phyloP scores from a whole-genome alignment of 1,140 invertebrate genomes.

The fruit fly (Drosophila melanogaster) region Release_6_plus_ISO1_MT NT_033777.3:15932001-15932500 shows the following conservation, averaged over 20 bases:
- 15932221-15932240: constrained; percentile 91
- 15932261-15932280: constrained; percentile 96
- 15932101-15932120: constrained; percentile 94
- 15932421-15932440: constrained; percentile 94
- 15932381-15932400: constrained; percentile 94
- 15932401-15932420: constrained; percentile 96
- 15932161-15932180: constrained; percentile 94
- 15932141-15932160: constrained; percentile 95
- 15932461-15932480: constrained; percentile 95
- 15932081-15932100: constrained; percentile 93
- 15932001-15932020: constrained; percentile 92
- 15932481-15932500: constrained; percentile 96
- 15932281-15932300: constrained; percentile 92
- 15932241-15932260: constrained; percentile 94
- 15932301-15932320: constrained; percentile 95
- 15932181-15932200: constrained; percentile 96
- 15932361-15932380: constrained; percentile 93
- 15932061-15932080: constrained; percentile 93
- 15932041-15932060: constrained; percentile 96
- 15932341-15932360: constrained; percentile 94
- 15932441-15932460: constrained; percentile 95
- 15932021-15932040: constrained; percentile 95
- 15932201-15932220: constrained; percentile 94
- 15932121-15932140: constrained; percentile 94
- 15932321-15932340: constrained; percentile 95